phyloP scores from a whole-genome alignment of 1,140 invertebrate species.

The Parapsyche elsis region DNA sequence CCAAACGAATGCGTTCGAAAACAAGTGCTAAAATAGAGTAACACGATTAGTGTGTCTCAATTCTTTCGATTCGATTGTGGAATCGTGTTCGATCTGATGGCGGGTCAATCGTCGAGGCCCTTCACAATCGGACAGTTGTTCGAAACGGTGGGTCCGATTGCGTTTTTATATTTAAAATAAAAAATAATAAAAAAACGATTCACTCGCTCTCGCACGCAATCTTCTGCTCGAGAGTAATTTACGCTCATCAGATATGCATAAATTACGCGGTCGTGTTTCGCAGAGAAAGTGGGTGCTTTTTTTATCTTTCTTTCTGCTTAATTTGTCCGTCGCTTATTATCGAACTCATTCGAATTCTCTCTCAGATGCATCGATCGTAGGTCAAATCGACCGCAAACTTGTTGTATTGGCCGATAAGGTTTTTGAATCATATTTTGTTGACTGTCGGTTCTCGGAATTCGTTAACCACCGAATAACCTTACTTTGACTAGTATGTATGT shows the following conservation, averaged over 20 bases:
- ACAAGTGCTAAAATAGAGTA: too few species aligned
- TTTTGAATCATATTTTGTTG: too few species aligned
- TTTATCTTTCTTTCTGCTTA: not conserved
- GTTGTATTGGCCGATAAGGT: too few species aligned
- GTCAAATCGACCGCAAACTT: too few species aligned
- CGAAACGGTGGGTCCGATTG: not conserved
- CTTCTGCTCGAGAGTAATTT: not conserved
- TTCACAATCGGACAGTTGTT: not conserved
- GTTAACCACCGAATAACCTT: too few species aligned
- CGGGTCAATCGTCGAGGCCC: not conserved
- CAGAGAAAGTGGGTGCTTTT: not conserved
- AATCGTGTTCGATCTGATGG: not conserved
- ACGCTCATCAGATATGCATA: slow-evolving; percentile 12
- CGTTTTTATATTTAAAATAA: not conserved
- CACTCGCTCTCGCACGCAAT: too few species aligned
- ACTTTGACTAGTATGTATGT: too few species aligned
- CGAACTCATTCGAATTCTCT: not conserved
- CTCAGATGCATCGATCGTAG: too few species aligned
- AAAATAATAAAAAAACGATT: too few species aligned
- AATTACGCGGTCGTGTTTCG: slow-evolving; percentile 21
- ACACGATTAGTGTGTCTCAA: too few species aligned
- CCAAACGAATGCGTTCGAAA: too few species aligned
- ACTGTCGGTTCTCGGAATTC: too few species aligned
- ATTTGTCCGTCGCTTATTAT: not conserved
- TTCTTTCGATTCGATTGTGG: not conserved